Evolutionary conservation across 2,113 vertebrate genomes (phyloP).

Genomic region (Apistogramma diplotaenia): DNA sequence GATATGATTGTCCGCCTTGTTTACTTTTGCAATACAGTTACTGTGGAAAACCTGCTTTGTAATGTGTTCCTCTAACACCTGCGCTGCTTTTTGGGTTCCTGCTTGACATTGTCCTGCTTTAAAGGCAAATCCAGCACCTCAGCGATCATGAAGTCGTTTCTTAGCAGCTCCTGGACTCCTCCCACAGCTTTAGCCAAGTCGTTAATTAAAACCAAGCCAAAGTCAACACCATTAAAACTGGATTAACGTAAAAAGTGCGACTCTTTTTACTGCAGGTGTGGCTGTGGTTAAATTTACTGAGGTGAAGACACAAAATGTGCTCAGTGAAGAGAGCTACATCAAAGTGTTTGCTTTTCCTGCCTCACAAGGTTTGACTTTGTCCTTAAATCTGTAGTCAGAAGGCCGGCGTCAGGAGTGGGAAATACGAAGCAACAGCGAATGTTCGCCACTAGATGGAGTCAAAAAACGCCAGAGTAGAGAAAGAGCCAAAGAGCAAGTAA

Average conservation of each 20-base stretch:
- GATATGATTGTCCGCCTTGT: slow-evolving; percentile 69
- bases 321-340: not conserved
- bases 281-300: not conserved
- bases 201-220: slow-evolving; percentile 61
- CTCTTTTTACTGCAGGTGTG: slow-evolving; percentile 11
- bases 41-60: slow-evolving; percentile 65
- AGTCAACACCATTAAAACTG: slow-evolving; percentile 67
- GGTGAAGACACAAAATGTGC: not conserved
- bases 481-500: not conserved
- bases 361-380: not conserved
- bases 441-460: slow-evolving; percentile 62
- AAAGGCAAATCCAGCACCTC: slow-evolving; percentile 10
- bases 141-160: not conserved
- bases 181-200: slow-evolving; percentile 28
- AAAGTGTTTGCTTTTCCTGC: not conserved
- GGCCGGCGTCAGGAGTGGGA: not conserved
- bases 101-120: slow-evolving; percentile 30
- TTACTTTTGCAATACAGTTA: slow-evolving; percentile 75
- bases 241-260: slow-evolving; percentile 13
- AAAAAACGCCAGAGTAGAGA: slow-evolving; percentile 1
- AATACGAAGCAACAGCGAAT: not conserved
- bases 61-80: slow-evolving; percentile 48
- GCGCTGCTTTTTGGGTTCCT: slow-evolving; percentile 17
- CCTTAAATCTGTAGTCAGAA: not conserved
- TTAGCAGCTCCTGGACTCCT: not conserved